phyloP scores from a whole-genome alignment of 2,113 vertebrate genomes.

The Ageneiosus marmoratus region DNA sequence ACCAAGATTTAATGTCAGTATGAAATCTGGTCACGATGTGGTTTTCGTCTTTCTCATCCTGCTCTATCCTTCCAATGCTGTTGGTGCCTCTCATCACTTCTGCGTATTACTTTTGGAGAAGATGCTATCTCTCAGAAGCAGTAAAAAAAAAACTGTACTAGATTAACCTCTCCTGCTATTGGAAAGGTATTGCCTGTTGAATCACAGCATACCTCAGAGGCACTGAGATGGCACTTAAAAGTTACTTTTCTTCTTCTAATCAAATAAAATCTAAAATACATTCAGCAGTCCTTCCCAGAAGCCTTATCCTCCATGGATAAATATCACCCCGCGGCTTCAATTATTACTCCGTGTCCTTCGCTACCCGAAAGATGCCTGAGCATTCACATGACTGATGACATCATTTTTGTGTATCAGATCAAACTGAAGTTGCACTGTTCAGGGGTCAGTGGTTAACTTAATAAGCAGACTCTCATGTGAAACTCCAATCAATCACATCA shows the following conservation, averaged over 20 bases:
- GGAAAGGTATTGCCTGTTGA: slow-evolving; percentile 16
- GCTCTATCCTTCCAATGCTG: neutral
- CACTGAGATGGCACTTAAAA: neutral
- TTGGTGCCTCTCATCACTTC: neutral
- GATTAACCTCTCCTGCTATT: slow-evolving; percentile 14
- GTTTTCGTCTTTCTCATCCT: neutral
- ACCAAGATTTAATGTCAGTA: neutral
- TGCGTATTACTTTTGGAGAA: neutral
- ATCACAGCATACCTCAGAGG: neutral
- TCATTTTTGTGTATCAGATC: slow-evolving; percentile 37
- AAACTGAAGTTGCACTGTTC: slow-evolving; percentile 11
- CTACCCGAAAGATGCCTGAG: neutral
- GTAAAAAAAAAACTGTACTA: neutral
- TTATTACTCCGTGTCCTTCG: slow-evolving; percentile 9
- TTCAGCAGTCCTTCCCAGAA: neutral
- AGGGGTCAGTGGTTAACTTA: slow-evolving; percentile 32
- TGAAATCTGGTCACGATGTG: neutral
- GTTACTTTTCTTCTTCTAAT: neutral
- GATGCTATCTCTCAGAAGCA: slow-evolving; percentile 25
- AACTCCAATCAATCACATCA: slow-evolving; percentile 41
- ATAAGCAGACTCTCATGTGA: neutral
- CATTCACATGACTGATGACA: slow-evolving; percentile 44
- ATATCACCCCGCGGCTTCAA: slow-evolving; percentile 1
- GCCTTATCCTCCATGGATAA: neutral
- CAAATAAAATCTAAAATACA: slow-evolving; percentile 24